These are phyloP conservation scores for Nomada lathburiana DNA, from an alignment of 2,888 invertebrate species.

Conservation along the genomic window DNA sequence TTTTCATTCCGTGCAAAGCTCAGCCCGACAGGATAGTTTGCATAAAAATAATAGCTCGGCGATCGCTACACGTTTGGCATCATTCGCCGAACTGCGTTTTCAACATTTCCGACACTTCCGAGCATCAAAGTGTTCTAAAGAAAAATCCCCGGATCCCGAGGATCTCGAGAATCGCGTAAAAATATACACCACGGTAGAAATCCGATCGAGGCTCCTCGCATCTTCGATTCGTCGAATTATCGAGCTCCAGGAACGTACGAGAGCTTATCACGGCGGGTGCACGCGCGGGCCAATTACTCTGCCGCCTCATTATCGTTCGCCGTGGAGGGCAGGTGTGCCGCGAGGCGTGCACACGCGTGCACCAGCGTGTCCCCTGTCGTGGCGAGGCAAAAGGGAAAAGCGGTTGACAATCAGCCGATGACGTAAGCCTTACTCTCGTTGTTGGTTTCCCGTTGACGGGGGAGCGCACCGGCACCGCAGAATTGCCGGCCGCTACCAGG, in stretches of 20 bases:
- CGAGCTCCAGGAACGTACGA: conserved; percentile 6
- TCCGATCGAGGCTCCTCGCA: neutral
- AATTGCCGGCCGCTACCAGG: neutral
- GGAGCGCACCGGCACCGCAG: conserved; percentile 17
- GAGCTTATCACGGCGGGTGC: conserved; percentile 20
- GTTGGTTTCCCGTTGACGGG: conserved; percentile 37
- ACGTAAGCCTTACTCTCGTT: conserved; percentile 57
- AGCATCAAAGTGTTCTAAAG: too few species aligned
- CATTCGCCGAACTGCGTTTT: too few species aligned
- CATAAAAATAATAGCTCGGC: too few species aligned
- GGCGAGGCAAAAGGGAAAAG: conserved; percentile 41
- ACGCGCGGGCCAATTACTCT: conserved; percentile 56
- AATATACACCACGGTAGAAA: too few species aligned
- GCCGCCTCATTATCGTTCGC: conserved; percentile 55
- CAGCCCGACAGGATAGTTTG: too few species aligned
- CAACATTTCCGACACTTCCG: too few species aligned
- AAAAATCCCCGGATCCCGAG: too few species aligned
- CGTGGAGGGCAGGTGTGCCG: conserved; percentile 58
- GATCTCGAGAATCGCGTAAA: too few species aligned
- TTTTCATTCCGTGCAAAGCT: too few species aligned
- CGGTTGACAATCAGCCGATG: conserved; percentile 66
- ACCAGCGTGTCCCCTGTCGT: conserved; percentile 5
- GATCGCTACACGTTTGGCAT: too few species aligned
- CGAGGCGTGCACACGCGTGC: conserved; percentile 19
- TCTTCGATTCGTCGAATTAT: conserved; percentile 16